Conservation (phyloP, 1,140 invertebrate genomes). For the Doryteuthis pealeii region DNA sequence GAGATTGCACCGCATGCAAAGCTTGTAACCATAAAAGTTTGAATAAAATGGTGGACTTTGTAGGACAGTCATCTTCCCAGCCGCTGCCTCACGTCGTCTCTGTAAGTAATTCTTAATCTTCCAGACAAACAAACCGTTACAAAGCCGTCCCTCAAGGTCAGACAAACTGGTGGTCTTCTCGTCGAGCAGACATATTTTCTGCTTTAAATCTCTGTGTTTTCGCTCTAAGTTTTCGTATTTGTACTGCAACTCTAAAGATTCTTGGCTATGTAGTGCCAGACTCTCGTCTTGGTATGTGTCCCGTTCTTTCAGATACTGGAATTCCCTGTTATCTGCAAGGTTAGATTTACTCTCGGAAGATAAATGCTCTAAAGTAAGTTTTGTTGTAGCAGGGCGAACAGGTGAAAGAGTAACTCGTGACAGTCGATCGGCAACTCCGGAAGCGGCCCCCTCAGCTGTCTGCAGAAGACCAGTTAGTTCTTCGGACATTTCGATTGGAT, state of each 20-base stretch:
- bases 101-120: constrained; percentile 71
- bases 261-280: constrained; percentile 40
- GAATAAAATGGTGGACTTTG: constrained; percentile 89
- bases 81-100: constrained; percentile 70
- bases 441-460: neutral
- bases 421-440: neutral
- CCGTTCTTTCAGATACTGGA: constrained; percentile 34
- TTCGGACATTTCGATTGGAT: neutral
- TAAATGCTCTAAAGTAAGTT: neutral
- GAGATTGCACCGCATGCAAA: constrained; percentile 80
- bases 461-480: neutral
- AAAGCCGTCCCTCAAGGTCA: constrained; percentile 67
- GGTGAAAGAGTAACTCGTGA: neutral
- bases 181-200: constrained; percentile 25
- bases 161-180: constrained; percentile 19
- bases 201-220: constrained; percentile 40
- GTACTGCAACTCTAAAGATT: constrained; percentile 32
- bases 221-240: constrained; percentile 41
- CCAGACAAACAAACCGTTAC: constrained; percentile 80
- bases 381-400: neutral
- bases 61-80: constrained; percentile 69
- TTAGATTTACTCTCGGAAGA: neutral
- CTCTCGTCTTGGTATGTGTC: constrained; percentile 41
- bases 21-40: constrained; percentile 79
- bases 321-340: too few species aligned